A percentile compares a stretch with the other conserved stretches of the same genome.
Evolutionary conservation across 2,113 vertebrate species (phyloP).

Genomic region (Eurypyga helias): DNA sequence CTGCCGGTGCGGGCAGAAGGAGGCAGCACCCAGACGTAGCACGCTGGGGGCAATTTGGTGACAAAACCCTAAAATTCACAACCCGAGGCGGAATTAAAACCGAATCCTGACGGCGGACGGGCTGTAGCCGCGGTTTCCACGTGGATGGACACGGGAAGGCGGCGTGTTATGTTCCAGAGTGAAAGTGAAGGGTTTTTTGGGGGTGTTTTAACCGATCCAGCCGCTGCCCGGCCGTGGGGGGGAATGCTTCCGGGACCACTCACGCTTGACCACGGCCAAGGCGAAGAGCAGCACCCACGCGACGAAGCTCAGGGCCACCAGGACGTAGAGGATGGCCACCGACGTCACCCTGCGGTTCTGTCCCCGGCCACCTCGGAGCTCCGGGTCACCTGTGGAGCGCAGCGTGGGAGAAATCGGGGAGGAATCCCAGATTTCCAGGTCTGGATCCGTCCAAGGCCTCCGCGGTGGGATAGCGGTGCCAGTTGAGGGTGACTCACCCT

Average conservation of each 20-base stretch:
- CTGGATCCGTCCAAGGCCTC: fast-evolving
- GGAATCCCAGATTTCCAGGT: fast-evolving
- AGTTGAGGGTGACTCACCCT: background rate
- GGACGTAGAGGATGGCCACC: background rate
- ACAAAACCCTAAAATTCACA: background rate
- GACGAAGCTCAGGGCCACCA: background rate
- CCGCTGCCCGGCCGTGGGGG: fast-evolving
- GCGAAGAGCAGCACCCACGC: background rate
- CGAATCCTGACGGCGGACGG: fast-evolving
- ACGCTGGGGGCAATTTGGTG: fast-evolving
- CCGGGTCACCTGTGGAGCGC: background rate
- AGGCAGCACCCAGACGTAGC: background rate
- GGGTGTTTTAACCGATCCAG: background rate
- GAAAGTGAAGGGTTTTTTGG: background rate
- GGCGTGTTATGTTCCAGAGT: background rate
- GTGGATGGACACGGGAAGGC: fast-evolving
- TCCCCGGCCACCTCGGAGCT: fast-evolving
- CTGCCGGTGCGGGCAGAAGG: background rate
- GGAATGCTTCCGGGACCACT: background rate
- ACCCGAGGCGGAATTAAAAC: background rate
- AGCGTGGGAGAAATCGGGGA: background rate
- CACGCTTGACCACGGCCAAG: background rate
- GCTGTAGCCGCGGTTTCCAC: fast-evolving
- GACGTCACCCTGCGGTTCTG: background rate
- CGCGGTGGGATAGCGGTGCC: fast-evolving